Percentiles rank a stretch among this genome's conserved stretches.
These are phyloP conservation scores for Ichneumon xanthorius DNA, from an alignment of 2,888 invertebrate species.

Conservation along the genomic window DNA sequence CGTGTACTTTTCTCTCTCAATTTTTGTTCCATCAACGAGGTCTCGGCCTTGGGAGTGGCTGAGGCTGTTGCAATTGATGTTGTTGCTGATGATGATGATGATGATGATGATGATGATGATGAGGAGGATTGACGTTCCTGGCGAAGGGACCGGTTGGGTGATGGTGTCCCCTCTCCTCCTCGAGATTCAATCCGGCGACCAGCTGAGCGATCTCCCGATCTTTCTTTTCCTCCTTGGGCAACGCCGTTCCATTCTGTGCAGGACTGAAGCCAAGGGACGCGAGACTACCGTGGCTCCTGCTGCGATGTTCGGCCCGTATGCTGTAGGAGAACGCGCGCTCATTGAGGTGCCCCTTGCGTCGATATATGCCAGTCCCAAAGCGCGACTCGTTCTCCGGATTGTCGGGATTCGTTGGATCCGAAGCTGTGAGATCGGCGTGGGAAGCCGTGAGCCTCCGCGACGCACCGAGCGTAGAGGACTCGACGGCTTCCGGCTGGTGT, in stretches of 20 bases:
- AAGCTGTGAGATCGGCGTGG: slow-evolving; percentile 80
- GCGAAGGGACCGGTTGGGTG: slow-evolving; percentile 87
- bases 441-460: slow-evolving; percentile 81
- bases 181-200: slow-evolving; percentile 95
- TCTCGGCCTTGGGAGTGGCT: slow-evolving; percentile 83
- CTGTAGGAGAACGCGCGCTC: slow-evolving; percentile 97
- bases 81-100: slow-evolving; percentile 63
- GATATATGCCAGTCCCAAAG: slow-evolving; percentile 93
- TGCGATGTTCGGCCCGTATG: slow-evolving; percentile 96
- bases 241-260: slow-evolving; percentile 84
- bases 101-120: slow-evolving; percentile 65
- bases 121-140: slow-evolving; percentile 85
- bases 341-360: slow-evolving; percentile 96
- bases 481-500: slow-evolving; percentile 74
- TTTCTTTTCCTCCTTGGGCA: slow-evolving; percentile 88
- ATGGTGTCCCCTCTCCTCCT: slow-evolving; percentile 90
- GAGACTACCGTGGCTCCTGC: slow-evolving; percentile 95
- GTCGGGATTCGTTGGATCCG: slow-evolving; percentile 72
- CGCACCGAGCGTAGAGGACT: slow-evolving; percentile 75
- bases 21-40: slow-evolving; percentile 76
- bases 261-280: slow-evolving; percentile 96
- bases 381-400: slow-evolving; percentile 86
- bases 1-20: not conserved
- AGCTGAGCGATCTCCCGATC: slow-evolving; percentile 97
- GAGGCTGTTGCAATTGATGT: slow-evolving; percentile 79